Base-by-base conservation (phyloP, 1,140 invertebrate genomes). In the Drosophila ficusphila region DNA sequence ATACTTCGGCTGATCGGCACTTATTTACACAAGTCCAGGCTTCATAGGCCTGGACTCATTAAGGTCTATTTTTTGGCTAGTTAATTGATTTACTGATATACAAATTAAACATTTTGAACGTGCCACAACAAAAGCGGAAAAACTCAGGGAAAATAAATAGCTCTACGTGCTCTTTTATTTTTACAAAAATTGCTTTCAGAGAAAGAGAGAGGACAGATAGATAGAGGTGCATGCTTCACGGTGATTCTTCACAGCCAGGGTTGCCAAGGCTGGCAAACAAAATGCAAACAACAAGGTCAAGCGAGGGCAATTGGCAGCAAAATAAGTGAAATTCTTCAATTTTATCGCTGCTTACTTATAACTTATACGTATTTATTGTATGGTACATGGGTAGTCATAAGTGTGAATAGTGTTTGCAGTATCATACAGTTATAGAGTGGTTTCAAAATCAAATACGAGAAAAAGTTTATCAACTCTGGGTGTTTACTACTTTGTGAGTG, bases 261-360 rank as follows among this genome's bases (percentile, higher is more conserved):
- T 67, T 67, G 60, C 64, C 61, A 52, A 16, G 64, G 60, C 62
- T 65, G 36, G 49, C 27, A 33, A 67, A 67, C 44, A 67, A 67
- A 67, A 67, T 67, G 64, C 64, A 67, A 67, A 42, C 60, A 67
- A 67, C 64, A 67, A 67, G 46, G 25, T 51, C 65, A 67, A 67
- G 64, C 64, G 29, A 19, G 23, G 38, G 36, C 62, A 42, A 51
- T 65, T 27, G 34, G 31, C 54, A 38, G 54, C 53, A 57, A 47
- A 36, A 21, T 33, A 56, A 46, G 33, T 14, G 62, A 49, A 42
- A 33, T 14, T 51, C 27, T 67, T 33, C 27, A 25, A 11, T 27
- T 8, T 34, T 14, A 67, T 33, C 33, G 29, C 39, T 36, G 39
- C 61, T 67, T 42, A 52, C 46, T 67, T 52, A 67, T 11, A 27